These are phyloP conservation scores for Proctacanthus coquilletti DNA, from an alignment of 1,140 invertebrate genomes.

Conservation along the genomic window DNA sequence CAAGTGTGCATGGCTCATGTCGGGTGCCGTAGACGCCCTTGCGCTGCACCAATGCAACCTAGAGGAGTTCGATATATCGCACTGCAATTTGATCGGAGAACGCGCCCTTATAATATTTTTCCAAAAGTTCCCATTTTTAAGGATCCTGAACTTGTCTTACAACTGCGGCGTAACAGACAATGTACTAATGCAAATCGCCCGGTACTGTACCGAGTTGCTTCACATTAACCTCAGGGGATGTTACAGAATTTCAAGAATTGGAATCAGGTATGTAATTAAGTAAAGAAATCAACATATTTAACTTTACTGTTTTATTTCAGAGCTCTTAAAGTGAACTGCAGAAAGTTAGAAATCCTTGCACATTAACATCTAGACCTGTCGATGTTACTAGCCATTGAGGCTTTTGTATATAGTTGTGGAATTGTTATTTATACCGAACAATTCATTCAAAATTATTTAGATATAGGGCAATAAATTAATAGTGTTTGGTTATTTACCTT, in stretches of 20 bases:
- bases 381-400: too few relatives aligned
- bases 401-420: too few relatives aligned
- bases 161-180: conserved; percentile 37
- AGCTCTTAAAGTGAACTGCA: background rate
- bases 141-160: conserved; percentile 35
- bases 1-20: conserved; percentile 37
- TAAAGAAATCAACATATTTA: too few relatives aligned
- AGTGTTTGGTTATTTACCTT: too few relatives aligned
- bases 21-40: conserved; percentile 37
- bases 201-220: conserved; percentile 33
- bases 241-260: conserved; percentile 36
- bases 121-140: conserved; percentile 35
- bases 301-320: background rate
- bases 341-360: too few relatives aligned
- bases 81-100: conserved; percentile 35
- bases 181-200: conserved; percentile 35
- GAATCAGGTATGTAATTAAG: conserved; percentile 37
- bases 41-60: conserved; percentile 35
- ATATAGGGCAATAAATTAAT: too few relatives aligned
- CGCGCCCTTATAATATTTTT: conserved; percentile 38
- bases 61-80: conserved; percentile 38
- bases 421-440: too few relatives aligned
- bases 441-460: too few relatives aligned
- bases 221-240: conserved; percentile 38
- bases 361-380: too few relatives aligned